Evolutionary conservation across 2,113 vertebrate genomes (phyloP).

Genomic region (Rhinolophus sinicus): DNA sequence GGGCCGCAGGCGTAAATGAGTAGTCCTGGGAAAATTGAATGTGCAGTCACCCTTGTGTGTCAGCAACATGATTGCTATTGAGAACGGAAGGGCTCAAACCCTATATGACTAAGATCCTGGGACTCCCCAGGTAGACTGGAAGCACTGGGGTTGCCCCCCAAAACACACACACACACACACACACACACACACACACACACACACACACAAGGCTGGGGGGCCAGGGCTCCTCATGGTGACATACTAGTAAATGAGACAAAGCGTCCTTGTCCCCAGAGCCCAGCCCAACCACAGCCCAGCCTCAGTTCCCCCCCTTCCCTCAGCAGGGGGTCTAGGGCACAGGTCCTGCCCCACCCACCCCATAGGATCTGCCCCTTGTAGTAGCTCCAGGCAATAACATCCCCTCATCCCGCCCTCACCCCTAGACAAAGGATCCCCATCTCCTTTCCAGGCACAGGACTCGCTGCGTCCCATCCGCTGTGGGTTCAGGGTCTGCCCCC

Average conservation of each 20-base stretch:
- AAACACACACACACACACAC: too few relatives aligned
- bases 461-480: not conserved
- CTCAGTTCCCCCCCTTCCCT: not conserved
- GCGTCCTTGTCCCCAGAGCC: not conserved
- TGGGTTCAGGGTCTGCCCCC: not conserved
- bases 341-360: not conserved
- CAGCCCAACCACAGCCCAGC: not conserved
- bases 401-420: not conserved
- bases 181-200: too few relatives aligned
- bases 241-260: not conserved
- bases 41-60: not conserved
- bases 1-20: not conserved
- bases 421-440: not conserved
- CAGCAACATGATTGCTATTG: not conserved
- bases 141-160: not conserved
- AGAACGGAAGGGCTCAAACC: not conserved
- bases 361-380: not conserved
- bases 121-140: not conserved
- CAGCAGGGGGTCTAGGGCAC: not conserved
- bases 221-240: not conserved
- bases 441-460: not conserved
- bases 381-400: not conserved
- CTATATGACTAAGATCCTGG: conserved; percentile 18
- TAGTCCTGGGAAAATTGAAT: not conserved
- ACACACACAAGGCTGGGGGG: not conserved